Conservation (phyloP, 2,888 invertebrate species). For the Lumbricus terrestris region DNA sequence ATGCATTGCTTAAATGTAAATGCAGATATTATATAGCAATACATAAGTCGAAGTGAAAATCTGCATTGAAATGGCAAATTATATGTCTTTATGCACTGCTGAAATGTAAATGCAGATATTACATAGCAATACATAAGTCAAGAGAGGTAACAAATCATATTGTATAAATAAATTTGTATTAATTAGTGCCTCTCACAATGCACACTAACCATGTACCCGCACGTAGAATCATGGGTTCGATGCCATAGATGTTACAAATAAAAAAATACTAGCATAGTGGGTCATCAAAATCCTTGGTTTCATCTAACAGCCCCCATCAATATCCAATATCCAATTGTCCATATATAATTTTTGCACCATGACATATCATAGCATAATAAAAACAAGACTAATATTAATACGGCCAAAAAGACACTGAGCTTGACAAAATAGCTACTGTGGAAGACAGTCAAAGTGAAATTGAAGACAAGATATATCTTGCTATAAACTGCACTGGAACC, state of each 20-base stretch:
- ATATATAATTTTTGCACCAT: not conserved
- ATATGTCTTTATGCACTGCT: too few relatives aligned
- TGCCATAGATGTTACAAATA: too few relatives aligned
- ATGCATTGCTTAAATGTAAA: too few relatives aligned
- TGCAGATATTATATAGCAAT: too few relatives aligned
- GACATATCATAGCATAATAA: not conserved
- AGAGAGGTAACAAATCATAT: not conserved
- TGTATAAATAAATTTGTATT: too few relatives aligned
- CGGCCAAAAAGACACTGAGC: not conserved
- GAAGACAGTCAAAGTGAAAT: not conserved
- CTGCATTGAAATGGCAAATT: slow-evolving; percentile 38
- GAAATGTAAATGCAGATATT: too few relatives aligned
- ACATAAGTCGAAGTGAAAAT: slow-evolving; percentile 45
- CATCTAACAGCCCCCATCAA: not conserved
- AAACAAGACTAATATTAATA: not conserved
- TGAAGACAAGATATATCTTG: not conserved
- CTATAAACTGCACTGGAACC: too few relatives aligned
- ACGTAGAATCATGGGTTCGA: too few relatives aligned
- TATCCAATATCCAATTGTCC: too few relatives aligned
- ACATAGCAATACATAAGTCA: not conserved
- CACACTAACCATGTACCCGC: too few relatives aligned
- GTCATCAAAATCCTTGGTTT: not conserved
- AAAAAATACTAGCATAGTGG: not conserved
- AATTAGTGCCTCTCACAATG: too few relatives aligned
- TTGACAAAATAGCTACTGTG: not conserved